phyloP scores from a whole-genome alignment of 2,113 vertebrate genomes.

The Marmota monax region DNA sequence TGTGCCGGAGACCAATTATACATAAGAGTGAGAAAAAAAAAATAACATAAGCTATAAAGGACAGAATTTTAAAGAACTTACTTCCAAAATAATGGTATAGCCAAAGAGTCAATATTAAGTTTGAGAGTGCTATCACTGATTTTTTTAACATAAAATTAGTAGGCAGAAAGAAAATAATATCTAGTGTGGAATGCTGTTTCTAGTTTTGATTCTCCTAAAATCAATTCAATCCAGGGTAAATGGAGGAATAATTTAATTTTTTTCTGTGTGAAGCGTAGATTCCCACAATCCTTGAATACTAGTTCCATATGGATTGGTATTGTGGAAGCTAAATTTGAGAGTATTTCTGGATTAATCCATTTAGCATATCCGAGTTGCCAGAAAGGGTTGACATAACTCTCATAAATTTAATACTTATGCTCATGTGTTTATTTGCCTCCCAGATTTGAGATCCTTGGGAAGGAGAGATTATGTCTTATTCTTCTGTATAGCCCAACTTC shows the following conservation, averaged over 20 bases:
- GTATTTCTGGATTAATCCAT: neutral
- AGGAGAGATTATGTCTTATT: neutral
- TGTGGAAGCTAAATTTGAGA: slow-evolving; percentile 26
- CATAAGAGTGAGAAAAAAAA: neutral
- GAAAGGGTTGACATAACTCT: neutral
- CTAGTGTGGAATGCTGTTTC: neutral
- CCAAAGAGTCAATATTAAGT: neutral
- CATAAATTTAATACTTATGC: neutral
- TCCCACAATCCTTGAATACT: neutral
- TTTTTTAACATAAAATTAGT: neutral
- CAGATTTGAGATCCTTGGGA: neutral
- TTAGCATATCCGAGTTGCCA: neutral
- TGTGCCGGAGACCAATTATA: neutral
- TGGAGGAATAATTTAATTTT: neutral
- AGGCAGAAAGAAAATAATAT: neutral
- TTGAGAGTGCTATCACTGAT: neutral
- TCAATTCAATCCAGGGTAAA: slow-evolving; percentile 19
- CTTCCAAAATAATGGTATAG: neutral
- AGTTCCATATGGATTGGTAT: neutral
- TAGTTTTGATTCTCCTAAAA: slow-evolving; percentile 29
- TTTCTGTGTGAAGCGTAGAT: neutral
- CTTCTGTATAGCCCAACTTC: neutral
- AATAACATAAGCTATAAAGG: neutral
- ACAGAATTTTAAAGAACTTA: neutral
- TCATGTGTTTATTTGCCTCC: neutral